Percentiles rank a stretch among this genome's conserved stretches.
Evolutionary conservation across 2,888 invertebrate genomes (phyloP).

Genomic region (Heterodera filipjevi): DNA sequence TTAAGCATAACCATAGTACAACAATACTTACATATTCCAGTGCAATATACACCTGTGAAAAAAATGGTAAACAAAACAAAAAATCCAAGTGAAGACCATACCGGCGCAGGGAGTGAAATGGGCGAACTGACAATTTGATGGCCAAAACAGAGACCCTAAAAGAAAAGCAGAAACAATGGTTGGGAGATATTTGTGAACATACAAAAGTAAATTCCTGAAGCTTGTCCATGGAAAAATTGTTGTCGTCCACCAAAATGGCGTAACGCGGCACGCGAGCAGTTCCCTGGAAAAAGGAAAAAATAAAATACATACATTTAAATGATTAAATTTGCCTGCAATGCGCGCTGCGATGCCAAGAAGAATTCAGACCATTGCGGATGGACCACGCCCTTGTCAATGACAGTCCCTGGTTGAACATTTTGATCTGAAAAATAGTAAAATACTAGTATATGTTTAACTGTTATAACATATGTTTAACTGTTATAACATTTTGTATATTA

Average conservation of each 20-base stretch:
- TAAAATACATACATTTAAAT: conserved; percentile 42
- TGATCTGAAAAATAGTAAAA: conserved; percentile 34
- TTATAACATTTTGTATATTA: not conserved
- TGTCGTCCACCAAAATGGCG: conserved; percentile 55
- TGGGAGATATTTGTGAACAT: not conserved
- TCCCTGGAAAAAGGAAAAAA: conserved; percentile 46
- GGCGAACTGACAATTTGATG: conserved; percentile 50
- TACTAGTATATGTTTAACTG: not conserved
- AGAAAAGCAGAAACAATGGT: no score
- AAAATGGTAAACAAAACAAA: conserved; percentile 36
- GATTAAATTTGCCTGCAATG: no score
- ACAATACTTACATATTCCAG: conserved; percentile 31
- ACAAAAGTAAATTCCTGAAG: conserved; percentile 51
- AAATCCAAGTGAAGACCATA: conserved; percentile 35
- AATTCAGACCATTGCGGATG: conserved; percentile 56
- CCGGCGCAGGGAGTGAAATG: conserved; percentile 55
- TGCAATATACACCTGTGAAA: conserved; percentile 40
- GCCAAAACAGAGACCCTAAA: no score
- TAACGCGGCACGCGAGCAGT: conserved; percentile 56
- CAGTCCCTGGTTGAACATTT: conserved; percentile 52
- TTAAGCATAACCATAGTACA: not conserved
- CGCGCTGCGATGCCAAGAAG: conserved; percentile 31
- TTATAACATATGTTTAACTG: not conserved
- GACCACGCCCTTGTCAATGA: conserved; percentile 49
- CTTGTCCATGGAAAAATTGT: conserved; percentile 46